Evolutionary conservation across 2,797 vertebrate genomes (phyloP).

Genomic region (Gymnothorax javanicus): DNA sequence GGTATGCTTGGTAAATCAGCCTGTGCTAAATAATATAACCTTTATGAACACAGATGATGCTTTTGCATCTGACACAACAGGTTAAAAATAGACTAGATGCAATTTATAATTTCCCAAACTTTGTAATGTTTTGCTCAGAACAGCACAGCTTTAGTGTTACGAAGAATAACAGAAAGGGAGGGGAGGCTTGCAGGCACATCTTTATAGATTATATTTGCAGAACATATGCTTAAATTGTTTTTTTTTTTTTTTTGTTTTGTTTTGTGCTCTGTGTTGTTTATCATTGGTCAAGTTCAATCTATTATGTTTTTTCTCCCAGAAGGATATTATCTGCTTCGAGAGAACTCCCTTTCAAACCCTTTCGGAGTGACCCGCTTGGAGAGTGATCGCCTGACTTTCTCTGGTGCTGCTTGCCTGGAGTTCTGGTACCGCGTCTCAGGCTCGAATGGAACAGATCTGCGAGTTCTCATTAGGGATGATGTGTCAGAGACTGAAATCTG

Average conservation of each 20-base stretch:
- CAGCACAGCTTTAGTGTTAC: too few species aligned
- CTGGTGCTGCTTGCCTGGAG: constrained; percentile 76
- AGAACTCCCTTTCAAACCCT: constrained; percentile 56
- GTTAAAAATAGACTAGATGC: neutral
- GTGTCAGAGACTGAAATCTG: constrained; percentile 62
- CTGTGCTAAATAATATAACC: neutral
- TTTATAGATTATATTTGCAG: neutral
- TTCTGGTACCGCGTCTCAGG: constrained; percentile 80
- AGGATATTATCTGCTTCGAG: constrained; percentile 66
- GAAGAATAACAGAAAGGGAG: neutral
- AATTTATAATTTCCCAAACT: neutral
- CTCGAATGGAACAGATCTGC: constrained; percentile 65
- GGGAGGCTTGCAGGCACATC: neutral
- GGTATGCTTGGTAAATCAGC: neutral
- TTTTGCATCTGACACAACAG: neutral
- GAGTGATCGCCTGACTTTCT: constrained; percentile 61
- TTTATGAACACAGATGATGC: neutral
- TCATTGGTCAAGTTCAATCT: neutral
- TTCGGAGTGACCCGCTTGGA: constrained; percentile 63
- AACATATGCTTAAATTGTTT: neutral
- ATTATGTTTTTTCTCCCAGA: constrained; percentile 45
- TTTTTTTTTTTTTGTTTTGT: neutral
- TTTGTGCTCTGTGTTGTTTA: neutral
- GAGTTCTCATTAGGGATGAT: constrained; percentile 62
- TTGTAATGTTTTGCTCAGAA: neutral